Conservation (phyloP, 2,113 vertebrate species). For the Cisticola juncidis region DNA sequence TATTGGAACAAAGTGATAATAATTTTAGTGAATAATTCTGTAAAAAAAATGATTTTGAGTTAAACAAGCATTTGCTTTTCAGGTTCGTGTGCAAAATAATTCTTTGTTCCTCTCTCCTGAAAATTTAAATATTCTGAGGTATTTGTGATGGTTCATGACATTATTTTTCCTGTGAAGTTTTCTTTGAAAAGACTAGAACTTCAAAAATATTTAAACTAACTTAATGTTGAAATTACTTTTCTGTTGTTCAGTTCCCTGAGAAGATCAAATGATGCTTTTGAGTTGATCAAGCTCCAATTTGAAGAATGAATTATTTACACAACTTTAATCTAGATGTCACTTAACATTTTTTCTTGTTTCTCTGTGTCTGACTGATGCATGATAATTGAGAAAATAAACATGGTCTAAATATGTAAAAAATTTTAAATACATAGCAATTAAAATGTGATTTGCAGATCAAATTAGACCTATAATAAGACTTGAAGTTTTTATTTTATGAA, state of each 20-base stretch:
- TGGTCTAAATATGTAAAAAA: neutral
- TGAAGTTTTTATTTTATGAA: neutral
- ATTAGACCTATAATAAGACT: neutral
- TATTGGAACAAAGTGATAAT: neutral
- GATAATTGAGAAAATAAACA: neutral
- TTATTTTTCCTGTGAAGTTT: conserved; percentile 33
- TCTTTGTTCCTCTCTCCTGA: conserved; percentile 4
- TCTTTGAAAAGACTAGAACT: neutral
- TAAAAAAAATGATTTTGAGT: neutral
- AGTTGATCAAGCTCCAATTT: conserved; percentile 37
- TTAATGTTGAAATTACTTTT: conserved; percentile 44
- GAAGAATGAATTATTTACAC: conserved; percentile 36
- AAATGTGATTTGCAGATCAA: neutral
- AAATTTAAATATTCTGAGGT: neutral
- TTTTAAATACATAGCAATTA: neutral
- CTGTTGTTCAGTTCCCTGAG: conserved; percentile 1
- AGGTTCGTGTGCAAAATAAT: neutral
- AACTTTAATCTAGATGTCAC: conserved; percentile 1
- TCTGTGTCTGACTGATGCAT: neutral
- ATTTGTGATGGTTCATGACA: neutral
- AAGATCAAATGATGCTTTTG: conserved; percentile 49
- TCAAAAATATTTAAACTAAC: conserved; percentile 14
- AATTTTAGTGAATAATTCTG: neutral
- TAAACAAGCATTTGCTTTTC: neutral
- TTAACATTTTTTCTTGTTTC: neutral